Conservation (phyloP, 2,797 vertebrate genomes). For the Acanthurus lineatus region DNA sequence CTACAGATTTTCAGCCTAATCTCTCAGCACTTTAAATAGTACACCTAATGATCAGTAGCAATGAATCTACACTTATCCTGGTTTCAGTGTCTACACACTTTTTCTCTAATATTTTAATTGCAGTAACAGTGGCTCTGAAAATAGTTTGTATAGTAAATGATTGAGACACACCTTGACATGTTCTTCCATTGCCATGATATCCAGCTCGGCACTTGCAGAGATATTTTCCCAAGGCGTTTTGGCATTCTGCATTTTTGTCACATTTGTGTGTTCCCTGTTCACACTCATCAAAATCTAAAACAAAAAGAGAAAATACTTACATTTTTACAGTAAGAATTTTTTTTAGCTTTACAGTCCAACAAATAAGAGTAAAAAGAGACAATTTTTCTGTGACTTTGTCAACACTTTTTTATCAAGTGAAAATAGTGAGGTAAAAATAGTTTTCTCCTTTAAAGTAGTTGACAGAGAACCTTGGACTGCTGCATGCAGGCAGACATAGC, state of each 20-base stretch:
- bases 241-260: slow-evolving; percentile 82
- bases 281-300: slow-evolving; percentile 89
- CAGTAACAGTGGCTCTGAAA: background rate
- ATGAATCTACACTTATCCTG: background rate
- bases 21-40: background rate
- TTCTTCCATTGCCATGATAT: slow-evolving; percentile 67
- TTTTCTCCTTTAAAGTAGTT: slow-evolving; percentile 83
- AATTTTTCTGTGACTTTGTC: slow-evolving; percentile 11
- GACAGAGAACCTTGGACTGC: slow-evolving; percentile 63
- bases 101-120: background rate
- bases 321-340: background rate
- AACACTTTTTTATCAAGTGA: background rate
- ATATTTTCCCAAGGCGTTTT: slow-evolving; percentile 84
- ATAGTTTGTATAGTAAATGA: background rate
- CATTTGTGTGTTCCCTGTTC: slow-evolving; percentile 79
- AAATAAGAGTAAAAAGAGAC: background rate
- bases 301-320: background rate
- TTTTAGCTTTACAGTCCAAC: background rate
- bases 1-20: background rate
- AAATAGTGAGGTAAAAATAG: slow-evolving; percentile 53
- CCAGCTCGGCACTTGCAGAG: slow-evolving; percentile 78
- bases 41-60: background rate
- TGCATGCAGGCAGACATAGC: slow-evolving; percentile 40
- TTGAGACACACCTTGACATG: slow-evolving; percentile 79
- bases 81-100: background rate